Evolutionary conservation across 2,888 invertebrate genomes (phyloP), one percentile per base, ranked within the genome.

Genomic region (Sipha maydis): DNA sequence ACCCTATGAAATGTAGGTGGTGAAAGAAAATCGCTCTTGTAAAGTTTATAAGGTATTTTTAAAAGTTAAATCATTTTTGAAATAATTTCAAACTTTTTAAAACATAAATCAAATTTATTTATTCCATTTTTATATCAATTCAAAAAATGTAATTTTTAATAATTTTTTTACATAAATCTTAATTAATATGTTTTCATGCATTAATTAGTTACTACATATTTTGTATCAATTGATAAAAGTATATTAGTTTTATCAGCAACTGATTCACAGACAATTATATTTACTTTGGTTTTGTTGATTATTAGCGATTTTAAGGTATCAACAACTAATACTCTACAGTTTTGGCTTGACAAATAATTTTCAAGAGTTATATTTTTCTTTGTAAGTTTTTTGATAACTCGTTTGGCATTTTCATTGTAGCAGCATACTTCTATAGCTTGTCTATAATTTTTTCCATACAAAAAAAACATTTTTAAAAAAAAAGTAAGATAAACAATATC

Each of bases 381-480:
- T 21, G 48, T 48, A 28, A 83, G 7, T 83, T 83, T 54, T 19
- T 71, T 71, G 0, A 83, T 4, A 38, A 83, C 25, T 0, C 9
- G 17, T 73, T 14, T 17, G 48, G 83, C 83, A 14, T 71, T 25
- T 1, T 73, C 48, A 48, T 31, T 54, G 14, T 73, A 83, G 21
- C 83, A 73, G 1, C 31, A 31, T 28, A 83, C 73, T 83, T 73
- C 73, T 41, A 83, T 73, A 21, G 83, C 69, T 31, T 71, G 19
- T 3, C 7, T 0, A 28, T 31, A 4, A 54, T 83, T 8, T 73
- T 54, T 31, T 25, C 83, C 83, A 71, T 71, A 73, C 54, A 83
- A 73, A 48, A 83, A 83, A 54, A n/a, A 41, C 54, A 83, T 54
- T 71, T 83, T 73, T 25, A 83, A 83, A 83, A 71, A 83, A 83